Evolutionary conservation across 1,140 invertebrate genomes (phyloP).

Genomic region (Heliothis subflexa): DNA sequence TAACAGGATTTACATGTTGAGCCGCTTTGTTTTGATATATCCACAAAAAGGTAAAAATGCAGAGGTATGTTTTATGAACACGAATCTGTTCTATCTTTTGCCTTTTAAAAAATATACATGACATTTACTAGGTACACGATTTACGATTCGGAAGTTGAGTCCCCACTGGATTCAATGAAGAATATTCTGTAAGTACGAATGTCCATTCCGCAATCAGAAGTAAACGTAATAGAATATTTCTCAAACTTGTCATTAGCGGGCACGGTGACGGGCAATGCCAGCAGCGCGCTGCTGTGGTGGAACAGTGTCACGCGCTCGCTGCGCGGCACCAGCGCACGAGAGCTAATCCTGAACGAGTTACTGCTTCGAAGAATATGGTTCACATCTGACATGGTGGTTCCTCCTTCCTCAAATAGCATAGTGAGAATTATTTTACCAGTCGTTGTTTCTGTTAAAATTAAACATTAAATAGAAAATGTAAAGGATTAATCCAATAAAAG

Average conservation of each 20-base stretch:
- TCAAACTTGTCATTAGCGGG: slow-evolving; percentile 69
- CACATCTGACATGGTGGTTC: slow-evolving; percentile 73
- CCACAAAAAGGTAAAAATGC: too few species aligned
- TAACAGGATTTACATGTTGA: too few species aligned
- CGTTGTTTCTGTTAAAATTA: slow-evolving; percentile 63
- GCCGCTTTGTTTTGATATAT: too few species aligned
- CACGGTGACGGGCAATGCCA: slow-evolving; percentile 71
- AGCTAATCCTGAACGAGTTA: slow-evolving; percentile 66
- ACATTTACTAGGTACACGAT: neutral
- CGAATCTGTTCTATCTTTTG: too few species aligned
- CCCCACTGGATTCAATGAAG: slow-evolving; percentile 53
- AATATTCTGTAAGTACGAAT: slow-evolving; percentile 77
- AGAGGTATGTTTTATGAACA: too few species aligned
- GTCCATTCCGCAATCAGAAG: slow-evolving; percentile 80
- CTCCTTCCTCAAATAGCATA: slow-evolving; percentile 74
- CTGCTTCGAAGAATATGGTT: slow-evolving; percentile 72
- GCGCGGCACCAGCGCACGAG: slow-evolving; percentile 63
- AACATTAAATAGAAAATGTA: neutral
- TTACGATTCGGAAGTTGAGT: neutral
- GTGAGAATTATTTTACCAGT: slow-evolving; percentile 73
- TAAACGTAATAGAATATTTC: slow-evolving; percentile 73
- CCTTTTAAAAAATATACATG: too few species aligned
- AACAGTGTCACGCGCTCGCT: slow-evolving; percentile 64
- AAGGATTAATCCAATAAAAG: neutral
- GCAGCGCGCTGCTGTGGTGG: slow-evolving; percentile 65